A percentile compares a stretch with the other conserved stretches of the same genome.
Conservation (phyloP, 2,113 vertebrate genomes). For the Callorhinus ursinus region DNA sequence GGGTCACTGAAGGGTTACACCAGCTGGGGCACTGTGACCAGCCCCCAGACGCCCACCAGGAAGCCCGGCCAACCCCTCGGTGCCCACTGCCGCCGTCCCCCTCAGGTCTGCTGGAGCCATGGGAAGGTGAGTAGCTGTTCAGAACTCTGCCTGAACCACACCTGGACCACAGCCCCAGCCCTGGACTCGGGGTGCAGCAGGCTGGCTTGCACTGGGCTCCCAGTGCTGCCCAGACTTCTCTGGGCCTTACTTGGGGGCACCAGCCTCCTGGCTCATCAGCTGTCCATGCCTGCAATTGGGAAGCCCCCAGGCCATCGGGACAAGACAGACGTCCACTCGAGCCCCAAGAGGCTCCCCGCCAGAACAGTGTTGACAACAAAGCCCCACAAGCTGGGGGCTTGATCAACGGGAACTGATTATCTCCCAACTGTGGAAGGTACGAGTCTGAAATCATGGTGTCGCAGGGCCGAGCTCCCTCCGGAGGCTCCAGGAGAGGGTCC, state of each 20-base stretch:
- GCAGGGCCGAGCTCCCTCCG: fast-evolving
- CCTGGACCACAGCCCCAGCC: fast-evolving
- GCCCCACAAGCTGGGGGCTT: fast-evolving
- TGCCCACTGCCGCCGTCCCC: fast-evolving
- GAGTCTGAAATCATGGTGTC: no score
- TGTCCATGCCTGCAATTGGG: fast-evolving
- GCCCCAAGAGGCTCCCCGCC: not conserved
- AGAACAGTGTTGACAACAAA: no score
- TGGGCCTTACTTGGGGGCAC: not conserved
- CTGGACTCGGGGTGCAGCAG: fast-evolving
- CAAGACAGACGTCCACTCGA: not conserved
- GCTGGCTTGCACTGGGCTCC: fast-evolving
- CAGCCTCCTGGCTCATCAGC: fast-evolving
- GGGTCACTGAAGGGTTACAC: fast-evolving
- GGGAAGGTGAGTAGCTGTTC: fast-evolving
- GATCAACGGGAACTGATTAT: fast-evolving
- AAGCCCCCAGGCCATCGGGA: not conserved
- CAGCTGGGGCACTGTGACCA: no score
- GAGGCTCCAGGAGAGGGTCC: not conserved
- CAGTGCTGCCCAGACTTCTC: fast-evolving
- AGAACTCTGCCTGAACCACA: fast-evolving
- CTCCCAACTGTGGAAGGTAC: fast-evolving
- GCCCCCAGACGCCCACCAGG: no score
- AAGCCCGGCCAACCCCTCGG: fast-evolving
- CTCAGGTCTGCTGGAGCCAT: not conserved